These are phyloP conservation scores for Megaceryle alcyon DNA, from an alignment of 2,797 vertebrate species.

Conservation along the genomic window DNA sequence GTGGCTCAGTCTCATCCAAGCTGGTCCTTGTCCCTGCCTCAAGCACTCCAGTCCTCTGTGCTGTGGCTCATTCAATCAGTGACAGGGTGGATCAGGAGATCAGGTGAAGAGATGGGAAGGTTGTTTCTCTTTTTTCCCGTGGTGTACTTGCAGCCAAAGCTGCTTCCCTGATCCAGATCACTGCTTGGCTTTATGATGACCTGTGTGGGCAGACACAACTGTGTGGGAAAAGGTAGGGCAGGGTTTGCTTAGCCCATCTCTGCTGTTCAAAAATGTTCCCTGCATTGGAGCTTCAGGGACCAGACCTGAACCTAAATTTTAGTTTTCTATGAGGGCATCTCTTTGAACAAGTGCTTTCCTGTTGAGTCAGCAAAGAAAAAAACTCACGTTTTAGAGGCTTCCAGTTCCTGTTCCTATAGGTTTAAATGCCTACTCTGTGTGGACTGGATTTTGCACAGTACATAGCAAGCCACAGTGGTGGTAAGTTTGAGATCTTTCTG, in stretches of 20 bases:
- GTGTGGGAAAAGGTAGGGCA: background rate
- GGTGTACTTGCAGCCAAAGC: background rate
- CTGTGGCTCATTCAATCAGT: background rate
- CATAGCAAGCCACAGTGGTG: background rate
- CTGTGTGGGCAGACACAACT: background rate
- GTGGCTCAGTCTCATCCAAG: background rate
- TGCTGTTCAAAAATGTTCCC: background rate
- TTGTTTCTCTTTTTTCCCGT: background rate
- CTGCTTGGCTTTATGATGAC: background rate
- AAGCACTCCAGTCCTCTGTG: background rate
- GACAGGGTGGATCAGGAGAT: background rate
- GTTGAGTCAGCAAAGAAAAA: background rate
- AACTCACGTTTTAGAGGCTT: background rate
- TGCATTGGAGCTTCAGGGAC: rapidly evolving
- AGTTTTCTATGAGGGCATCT: background rate
- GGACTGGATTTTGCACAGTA: background rate
- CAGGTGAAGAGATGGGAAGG: background rate
- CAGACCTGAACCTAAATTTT: background rate
- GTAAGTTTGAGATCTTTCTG: background rate
- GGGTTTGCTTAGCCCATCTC: background rate
- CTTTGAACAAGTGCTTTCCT: background rate
- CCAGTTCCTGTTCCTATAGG: background rate
- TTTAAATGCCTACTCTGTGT: background rate
- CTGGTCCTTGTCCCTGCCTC: background rate
- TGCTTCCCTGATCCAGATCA: background rate